These are phyloP conservation scores for Falcaria lacertinaria DNA, from an alignment of 2,888 invertebrate species.

Conservation along the genomic window DNA sequence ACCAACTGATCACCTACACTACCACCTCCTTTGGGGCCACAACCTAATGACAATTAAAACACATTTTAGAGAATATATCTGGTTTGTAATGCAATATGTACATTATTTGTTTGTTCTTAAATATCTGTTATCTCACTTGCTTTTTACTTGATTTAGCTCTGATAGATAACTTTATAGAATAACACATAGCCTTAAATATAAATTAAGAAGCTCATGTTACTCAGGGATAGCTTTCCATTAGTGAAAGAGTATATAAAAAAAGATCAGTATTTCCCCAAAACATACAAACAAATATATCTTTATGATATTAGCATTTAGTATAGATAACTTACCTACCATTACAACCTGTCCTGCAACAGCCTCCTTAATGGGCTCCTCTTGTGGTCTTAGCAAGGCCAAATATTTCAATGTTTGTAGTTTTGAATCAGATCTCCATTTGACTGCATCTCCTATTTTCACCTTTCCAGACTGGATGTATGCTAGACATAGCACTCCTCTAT, in stretches of 20 bases:
- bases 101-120: too few species aligned
- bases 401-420: slow-evolving; percentile 89
- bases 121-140: too few species aligned
- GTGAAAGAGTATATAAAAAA: too few species aligned
- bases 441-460: slow-evolving; percentile 85
- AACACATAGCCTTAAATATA: too few species aligned
- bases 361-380: slow-evolving; percentile 81
- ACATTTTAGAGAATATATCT: too few species aligned
- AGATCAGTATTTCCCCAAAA: too few species aligned
- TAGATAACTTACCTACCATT: slow-evolving; percentile 80
- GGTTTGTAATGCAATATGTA: not conserved
- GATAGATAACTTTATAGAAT: too few species aligned
- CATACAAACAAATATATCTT: slow-evolving; percentile 2
- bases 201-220: too few species aligned
- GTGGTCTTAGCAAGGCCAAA: slow-evolving; percentile 89
- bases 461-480: slow-evolving; percentile 89
- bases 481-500: slow-evolving; percentile 88
- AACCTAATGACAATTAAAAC: slow-evolving; percentile 50
- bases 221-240: too few species aligned
- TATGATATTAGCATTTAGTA: not conserved
- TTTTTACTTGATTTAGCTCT: too few species aligned
- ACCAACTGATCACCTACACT: slow-evolving; percentile 65
- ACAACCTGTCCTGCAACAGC: slow-evolving; percentile 96
- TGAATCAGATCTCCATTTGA: slow-evolving; percentile 84
- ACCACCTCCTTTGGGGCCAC: slow-evolving; percentile 69